These are phyloP conservation scores for Micoletzkya japonica DNA, from an alignment of 2,888 invertebrate species.

Conservation along the genomic window DNA sequence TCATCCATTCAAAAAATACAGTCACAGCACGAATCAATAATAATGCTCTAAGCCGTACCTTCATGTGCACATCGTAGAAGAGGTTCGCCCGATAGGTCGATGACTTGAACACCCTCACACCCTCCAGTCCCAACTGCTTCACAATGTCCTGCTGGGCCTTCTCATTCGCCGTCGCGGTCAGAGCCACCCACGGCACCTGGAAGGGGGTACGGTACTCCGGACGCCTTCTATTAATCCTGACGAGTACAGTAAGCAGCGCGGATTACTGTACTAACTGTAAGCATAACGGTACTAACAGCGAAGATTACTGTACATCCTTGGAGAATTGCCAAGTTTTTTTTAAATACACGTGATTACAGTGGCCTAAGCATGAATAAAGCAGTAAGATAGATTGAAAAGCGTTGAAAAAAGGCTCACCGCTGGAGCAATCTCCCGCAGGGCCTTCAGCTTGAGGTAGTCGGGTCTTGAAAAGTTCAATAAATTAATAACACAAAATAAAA, in stretches of 20 bases:
- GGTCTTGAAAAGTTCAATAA: conserved; percentile 70
- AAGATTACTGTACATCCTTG: neutral
- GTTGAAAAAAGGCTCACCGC: conserved; percentile 66
- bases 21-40: neutral
- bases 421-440: conserved; percentile 72
- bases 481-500: neutral
- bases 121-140: conserved; percentile 74
- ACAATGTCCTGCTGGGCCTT: conserved; percentile 82
- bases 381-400: neutral
- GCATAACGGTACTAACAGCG: too few relatives aligned
- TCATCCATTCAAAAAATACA: too few relatives aligned
- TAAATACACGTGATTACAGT: neutral
- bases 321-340: neutral
- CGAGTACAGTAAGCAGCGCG: neutral
- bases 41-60: conserved; percentile 70
- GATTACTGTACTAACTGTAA: conserved; percentile 6
- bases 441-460: conserved; percentile 86
- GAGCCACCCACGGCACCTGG: conserved; percentile 69
- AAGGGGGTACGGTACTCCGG: neutral
- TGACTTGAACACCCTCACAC: conserved; percentile 76
- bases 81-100: conserved; percentile 89
- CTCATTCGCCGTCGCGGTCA: conserved; percentile 90
- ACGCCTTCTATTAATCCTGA: neutral
- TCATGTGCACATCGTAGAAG: conserved; percentile 89
- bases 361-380: neutral